Evolutionary conservation across 2,797 vertebrate genomes (phyloP).

Genomic region (Ctenopoma multispine): DNA sequence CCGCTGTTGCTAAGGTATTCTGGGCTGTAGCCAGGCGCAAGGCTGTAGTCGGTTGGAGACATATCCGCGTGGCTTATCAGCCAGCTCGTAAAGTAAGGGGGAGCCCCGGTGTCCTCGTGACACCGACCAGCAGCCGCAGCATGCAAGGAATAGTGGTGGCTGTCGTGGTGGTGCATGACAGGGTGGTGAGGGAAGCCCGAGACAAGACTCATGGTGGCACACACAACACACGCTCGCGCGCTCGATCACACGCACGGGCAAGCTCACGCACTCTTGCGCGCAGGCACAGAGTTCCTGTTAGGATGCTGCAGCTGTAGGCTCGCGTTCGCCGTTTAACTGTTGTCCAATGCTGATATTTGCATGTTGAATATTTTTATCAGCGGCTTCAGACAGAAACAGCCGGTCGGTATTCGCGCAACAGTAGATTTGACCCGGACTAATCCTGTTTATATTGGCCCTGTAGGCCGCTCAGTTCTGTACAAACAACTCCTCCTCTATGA

Average conservation of each 20-base stretch:
- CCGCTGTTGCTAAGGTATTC: constrained; percentile 74
- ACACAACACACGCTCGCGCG: constrained; percentile 12
- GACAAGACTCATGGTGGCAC: constrained; percentile 92
- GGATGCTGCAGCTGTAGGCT: constrained; percentile 28
- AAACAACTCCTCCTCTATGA: constrained; percentile 36
- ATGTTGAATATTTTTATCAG: constrained; percentile 26
- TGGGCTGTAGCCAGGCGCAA: constrained; percentile 76
- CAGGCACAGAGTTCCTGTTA: constrained; percentile 8
- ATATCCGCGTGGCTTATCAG: constrained; percentile 96
- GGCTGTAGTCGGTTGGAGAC: constrained; percentile 93
- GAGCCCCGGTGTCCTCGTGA: constrained; percentile 87
- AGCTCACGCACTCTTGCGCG: background rate
- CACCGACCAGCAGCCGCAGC: constrained; percentile 92
- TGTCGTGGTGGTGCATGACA: constrained; percentile 96
- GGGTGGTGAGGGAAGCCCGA: constrained; percentile 97
- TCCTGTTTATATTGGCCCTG: constrained; percentile 4
- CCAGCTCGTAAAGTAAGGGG: constrained; percentile 98
- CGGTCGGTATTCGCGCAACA: background rate
- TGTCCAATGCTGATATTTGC: constrained; percentile 26
- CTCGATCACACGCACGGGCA: background rate
- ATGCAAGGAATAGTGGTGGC: constrained; percentile 87
- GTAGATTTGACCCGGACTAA: background rate
- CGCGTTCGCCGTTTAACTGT: constrained; percentile 15
- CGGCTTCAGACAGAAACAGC: background rate
- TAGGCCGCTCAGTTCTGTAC: constrained; percentile 39